Base-by-base conservation (phyloP, 2,888 invertebrate genomes). In the Tenthredo livida region DNA sequence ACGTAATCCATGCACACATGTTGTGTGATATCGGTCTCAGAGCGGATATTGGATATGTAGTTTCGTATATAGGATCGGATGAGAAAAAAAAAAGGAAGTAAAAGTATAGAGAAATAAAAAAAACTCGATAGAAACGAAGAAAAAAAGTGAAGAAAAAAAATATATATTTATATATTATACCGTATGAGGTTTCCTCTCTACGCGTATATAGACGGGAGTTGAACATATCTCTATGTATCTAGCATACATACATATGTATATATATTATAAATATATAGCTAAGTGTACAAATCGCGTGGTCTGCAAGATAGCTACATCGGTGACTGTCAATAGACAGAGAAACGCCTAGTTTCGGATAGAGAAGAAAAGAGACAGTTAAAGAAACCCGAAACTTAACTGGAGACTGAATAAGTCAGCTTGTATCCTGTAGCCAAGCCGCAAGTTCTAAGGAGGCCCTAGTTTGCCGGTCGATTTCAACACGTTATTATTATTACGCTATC, bases 361-460 rank as follows among this genome's bases (percentile, higher is more conserved):
- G 29, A 77, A 15, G 1, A 29, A 50, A 29, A 77, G 77, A 33
- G 77, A 29, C 50, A 29, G 54, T 15, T 4, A 61, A 61, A 61
- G 80, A 80, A 80, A 80, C 80, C 80, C 80, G 80, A 80, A 80
- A 80, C 80, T 29, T 50, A 77, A 50, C 50, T 43, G 21, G 43
- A 33, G 43, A 72, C 12, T 25, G 78, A 80, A 61, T 33, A 33
- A 80, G 80, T 80, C 80, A 80, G 40, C 80, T 50, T 80, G 80
- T 80, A 80, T 80, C 80, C 80, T 80, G 61, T 80, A 80, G 37
- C 80, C n/a, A 33, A 78, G 58, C 78, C 78, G 33, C 78, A 54
- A 33, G 58, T 78, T 47, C 58, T 78, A 33, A 78, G 78, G 80
- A 80, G 58, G 40, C 80, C 80, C 80, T 61, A 61, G 80, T 80